Conservation (phyloP, 1,140 invertebrate species). For the Drosophila azteca region DNA sequence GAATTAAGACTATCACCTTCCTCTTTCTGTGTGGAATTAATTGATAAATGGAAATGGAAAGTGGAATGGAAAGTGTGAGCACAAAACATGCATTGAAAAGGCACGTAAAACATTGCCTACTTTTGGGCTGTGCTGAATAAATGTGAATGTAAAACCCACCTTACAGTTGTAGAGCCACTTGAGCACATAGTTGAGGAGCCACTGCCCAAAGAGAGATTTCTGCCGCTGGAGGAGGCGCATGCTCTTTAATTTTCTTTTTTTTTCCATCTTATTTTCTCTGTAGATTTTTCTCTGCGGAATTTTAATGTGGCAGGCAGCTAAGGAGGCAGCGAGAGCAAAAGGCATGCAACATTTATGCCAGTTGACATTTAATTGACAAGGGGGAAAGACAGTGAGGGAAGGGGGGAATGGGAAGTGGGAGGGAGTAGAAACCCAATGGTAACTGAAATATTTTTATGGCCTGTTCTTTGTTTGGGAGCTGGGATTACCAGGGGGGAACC, state of each 20-base stretch:
- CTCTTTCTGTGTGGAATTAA: too few species aligned
- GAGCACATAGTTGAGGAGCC: constrained; percentile 47
- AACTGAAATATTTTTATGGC: constrained; percentile 43
- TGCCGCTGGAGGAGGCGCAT: constrained; percentile 18
- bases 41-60: too few species aligned
- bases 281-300: constrained; percentile 44
- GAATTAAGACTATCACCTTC: too few species aligned
- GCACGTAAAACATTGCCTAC: constrained; percentile 26
- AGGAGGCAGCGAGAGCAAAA: constrained; percentile 11
- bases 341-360: constrained; percentile 71
- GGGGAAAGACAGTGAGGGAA: constrained; percentile 21
- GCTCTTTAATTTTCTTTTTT: constrained; percentile 26
- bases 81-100: too few species aligned
- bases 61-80: too few species aligned
- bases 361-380: constrained; percentile 82
- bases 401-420: constrained; percentile 8
- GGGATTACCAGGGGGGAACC: too few species aligned
- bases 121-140: constrained; percentile 40
- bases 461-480: constrained; percentile 20
- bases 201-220: constrained; percentile 29
- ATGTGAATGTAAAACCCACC: constrained; percentile 9
- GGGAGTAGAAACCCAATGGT: constrained; percentile 21
- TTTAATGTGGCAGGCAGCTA: constrained; percentile 59
- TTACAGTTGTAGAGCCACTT: constrained; percentile 53
- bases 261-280: constrained; percentile 1